Evolutionary conservation across 1,140 invertebrate species (phyloP).

Genomic region (Steinernema khuongi): DNA sequence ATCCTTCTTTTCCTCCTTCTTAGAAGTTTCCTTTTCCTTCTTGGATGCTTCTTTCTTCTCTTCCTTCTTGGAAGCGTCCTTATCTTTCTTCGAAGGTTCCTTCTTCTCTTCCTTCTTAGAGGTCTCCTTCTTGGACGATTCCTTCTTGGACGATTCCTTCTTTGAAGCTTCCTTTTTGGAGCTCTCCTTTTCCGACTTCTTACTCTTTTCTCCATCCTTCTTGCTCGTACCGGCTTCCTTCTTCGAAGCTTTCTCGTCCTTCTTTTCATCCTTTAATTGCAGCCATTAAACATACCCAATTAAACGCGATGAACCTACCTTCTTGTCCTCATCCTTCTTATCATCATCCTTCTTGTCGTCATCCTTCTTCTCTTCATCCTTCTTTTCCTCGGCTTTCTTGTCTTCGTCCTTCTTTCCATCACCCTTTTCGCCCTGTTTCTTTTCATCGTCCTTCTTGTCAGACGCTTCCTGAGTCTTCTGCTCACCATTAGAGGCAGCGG

Average conservation of each 20-base stretch:
- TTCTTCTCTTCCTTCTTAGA: conserved; percentile 11
- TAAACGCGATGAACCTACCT: not conserved
- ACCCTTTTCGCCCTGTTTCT: conserved; percentile 65
- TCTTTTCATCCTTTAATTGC: not conserved
- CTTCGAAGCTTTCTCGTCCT: not conserved
- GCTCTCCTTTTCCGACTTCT: not conserved
- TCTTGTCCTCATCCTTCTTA: not conserved
- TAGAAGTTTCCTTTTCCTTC: not conserved
- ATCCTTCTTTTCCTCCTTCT: conserved; percentile 65
- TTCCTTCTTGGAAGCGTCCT: conserved; percentile 5
- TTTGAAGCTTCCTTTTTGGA: not conserved
- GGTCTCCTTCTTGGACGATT: not conserved
- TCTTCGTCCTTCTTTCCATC: not conserved
- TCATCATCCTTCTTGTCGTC: not conserved
- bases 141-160: not conserved
- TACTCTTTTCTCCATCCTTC: not conserved
- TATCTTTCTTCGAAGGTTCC: not conserved
- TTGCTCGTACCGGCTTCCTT: not conserved
- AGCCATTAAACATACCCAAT: not conserved
- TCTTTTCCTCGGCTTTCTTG: not conserved
- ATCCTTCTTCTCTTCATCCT: not conserved
- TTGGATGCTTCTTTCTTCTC: not conserved
- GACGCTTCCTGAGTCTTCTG: not conserved
- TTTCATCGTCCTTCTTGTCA: conserved; percentile 1
- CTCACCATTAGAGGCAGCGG: not conserved